Evolutionary conservation across 1,140 invertebrate species (phyloP).

Genomic region (Drosophila azteca): DNA sequence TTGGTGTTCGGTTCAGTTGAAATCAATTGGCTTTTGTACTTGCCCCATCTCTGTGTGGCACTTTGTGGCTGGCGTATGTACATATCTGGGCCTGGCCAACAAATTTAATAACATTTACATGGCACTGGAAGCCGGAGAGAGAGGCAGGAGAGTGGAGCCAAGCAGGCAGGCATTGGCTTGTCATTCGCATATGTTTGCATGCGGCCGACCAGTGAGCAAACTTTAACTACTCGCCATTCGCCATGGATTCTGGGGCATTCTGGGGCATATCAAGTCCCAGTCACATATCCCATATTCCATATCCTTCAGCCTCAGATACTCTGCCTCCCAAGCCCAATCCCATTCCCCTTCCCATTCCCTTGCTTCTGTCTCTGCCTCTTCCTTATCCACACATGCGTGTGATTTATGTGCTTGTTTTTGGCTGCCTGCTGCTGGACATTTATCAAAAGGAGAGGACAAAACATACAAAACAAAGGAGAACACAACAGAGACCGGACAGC

Average conservation of each 20-base stretch:
- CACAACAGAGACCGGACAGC: slow-evolving; percentile 22
- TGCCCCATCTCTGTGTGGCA: background rate
- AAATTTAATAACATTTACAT: slow-evolving; percentile 52
- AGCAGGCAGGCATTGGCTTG: slow-evolving; percentile 31
- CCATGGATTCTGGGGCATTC: background rate
- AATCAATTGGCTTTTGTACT: slow-evolving; percentile 47
- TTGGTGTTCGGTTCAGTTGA: slow-evolving; percentile 35
- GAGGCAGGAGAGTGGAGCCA: background rate
- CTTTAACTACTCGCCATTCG: slow-evolving; percentile 36
- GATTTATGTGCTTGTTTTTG: slow-evolving; percentile 82
- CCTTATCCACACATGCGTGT: slow-evolving; percentile 55
- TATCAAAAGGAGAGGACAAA: slow-evolving; percentile 66
- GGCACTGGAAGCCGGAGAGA: slow-evolving; percentile 12
- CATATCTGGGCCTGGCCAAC: slow-evolving; percentile 26
- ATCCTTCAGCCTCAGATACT: no score
- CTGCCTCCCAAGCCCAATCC: no score
- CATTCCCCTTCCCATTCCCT: background rate
- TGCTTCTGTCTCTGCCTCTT: background rate
- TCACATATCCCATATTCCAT: background rate
- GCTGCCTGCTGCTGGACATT: slow-evolving; percentile 64
- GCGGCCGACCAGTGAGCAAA: slow-evolving; percentile 17
- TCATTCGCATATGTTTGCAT: slow-evolving; percentile 48
- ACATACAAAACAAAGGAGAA: slow-evolving; percentile 32
- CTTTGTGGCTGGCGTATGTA: slow-evolving; percentile 17
- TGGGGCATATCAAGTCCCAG: slow-evolving; percentile 32